phyloP scores from a whole-genome alignment of 1,140 invertebrate genomes.

The Rhyacophila brunnea region DNA sequence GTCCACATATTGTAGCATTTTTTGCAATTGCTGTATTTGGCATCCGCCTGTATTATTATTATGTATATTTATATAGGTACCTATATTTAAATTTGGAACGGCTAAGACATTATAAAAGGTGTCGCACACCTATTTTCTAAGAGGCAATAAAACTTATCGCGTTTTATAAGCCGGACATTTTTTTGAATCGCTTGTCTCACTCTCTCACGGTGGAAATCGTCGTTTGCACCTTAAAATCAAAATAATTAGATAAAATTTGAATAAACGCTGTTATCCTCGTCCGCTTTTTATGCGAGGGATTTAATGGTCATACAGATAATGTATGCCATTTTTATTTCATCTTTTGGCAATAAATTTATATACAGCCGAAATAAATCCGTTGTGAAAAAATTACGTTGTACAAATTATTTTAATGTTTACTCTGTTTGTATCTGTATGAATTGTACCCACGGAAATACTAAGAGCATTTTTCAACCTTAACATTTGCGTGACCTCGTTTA shows the following conservation, averaged over 20 bases:
- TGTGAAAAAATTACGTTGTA: slow-evolving; percentile 20
- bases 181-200: slow-evolving; percentile 14
- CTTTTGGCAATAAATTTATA: slow-evolving; percentile 23
- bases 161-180: slow-evolving; percentile 20
- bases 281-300: slow-evolving; percentile 9
- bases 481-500: slow-evolving; percentile 27
- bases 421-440: neutral
- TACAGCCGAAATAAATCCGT: slow-evolving; percentile 18
- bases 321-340: slow-evolving; percentile 22
- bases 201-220: slow-evolving; percentile 8
- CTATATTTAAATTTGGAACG: no score
- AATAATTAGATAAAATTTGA: slow-evolving; percentile 28
- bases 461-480: slow-evolving; percentile 18
- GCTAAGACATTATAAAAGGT: neutral
- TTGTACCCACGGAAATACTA: neutral
- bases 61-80: no score
- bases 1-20: neutral
- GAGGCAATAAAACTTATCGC: slow-evolving; percentile 28
- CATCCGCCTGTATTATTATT: no score
- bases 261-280: slow-evolving; percentile 25
- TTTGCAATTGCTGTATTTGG: slow-evolving; percentile 11
- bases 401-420: slow-evolving; percentile 6
- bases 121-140: slow-evolving; percentile 11
- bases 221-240: slow-evolving; percentile 25
- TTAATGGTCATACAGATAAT: slow-evolving; percentile 18